These are phyloP conservation scores for Cyprinodon diabolis DNA, from an alignment of 2,797 vertebrate species.

Conservation along the genomic window DNA sequence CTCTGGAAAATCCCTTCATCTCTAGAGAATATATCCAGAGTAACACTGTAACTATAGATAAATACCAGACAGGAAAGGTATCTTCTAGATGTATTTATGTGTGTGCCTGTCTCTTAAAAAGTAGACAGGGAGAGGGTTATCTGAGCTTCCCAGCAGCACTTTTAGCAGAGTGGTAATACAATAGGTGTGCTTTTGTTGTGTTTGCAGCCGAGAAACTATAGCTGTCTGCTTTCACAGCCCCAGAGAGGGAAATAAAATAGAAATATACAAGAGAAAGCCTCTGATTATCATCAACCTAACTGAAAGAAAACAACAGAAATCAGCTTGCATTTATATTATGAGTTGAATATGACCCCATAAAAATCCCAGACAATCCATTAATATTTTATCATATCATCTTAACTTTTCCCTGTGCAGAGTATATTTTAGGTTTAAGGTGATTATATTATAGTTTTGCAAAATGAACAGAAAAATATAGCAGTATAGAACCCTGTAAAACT, in stretches of 20 bases:
- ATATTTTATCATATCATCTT: slow-evolving; percentile 47
- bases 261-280: slow-evolving; percentile 13
- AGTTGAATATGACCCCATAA: slow-evolving; percentile 45
- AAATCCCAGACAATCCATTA: slow-evolving; percentile 33
- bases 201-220: slow-evolving; percentile 39
- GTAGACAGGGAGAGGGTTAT: slow-evolving; percentile 43
- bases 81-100: slow-evolving; percentile 3
- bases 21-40: slow-evolving; percentile 17
- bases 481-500: slow-evolving; percentile 37
- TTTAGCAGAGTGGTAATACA: slow-evolving; percentile 41
- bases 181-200: slow-evolving; percentile 34
- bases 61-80: slow-evolving; percentile 41
- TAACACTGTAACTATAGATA: slow-evolving; percentile 47
- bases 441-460: slow-evolving; percentile 38
- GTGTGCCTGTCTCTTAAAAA: neutral
- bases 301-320: slow-evolving; percentile 11
- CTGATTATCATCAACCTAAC: slow-evolving; percentile 12
- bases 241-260: slow-evolving; percentile 21
- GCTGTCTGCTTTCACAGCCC: slow-evolving; percentile 30
- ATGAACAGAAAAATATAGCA: slow-evolving; percentile 23
- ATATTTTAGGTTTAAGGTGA: slow-evolving; percentile 41
- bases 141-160: slow-evolving; percentile 56
- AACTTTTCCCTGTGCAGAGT: slow-evolving; percentile 23
- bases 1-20: slow-evolving; percentile 30
- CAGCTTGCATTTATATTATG: slow-evolving; percentile 32